Conservation (phyloP, 2,113 vertebrate species). For the Cinclus cinclus region DNA sequence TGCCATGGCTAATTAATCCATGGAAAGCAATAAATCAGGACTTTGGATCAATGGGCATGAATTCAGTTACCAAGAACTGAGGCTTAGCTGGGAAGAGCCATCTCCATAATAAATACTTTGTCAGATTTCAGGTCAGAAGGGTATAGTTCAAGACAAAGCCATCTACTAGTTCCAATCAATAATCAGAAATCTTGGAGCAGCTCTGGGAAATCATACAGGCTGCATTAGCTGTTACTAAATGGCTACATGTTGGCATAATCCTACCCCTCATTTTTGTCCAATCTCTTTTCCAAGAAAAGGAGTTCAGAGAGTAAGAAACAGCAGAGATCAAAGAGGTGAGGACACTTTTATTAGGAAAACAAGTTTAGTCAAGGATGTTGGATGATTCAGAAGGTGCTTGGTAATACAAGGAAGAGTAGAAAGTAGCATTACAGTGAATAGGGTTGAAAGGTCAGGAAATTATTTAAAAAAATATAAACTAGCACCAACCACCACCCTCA, state of each 20-base stretch:
- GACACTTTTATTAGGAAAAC: neutral
- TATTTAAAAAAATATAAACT: neutral
- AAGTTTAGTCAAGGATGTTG: neutral
- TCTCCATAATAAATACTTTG: neutral
- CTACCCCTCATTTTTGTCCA: neutral
- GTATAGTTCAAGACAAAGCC: neutral
- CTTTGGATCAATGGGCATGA: accelerated
- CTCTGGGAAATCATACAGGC: neutral
- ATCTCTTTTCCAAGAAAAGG: neutral
- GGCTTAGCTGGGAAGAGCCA: neutral
- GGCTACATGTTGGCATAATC: neutral
- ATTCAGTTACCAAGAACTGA: neutral
- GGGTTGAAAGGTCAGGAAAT: neutral
- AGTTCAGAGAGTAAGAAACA: neutral
- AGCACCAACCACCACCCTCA: neutral
- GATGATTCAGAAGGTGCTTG: neutral
- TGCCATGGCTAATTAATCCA: neutral
- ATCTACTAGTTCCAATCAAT: neutral
- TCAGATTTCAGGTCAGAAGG: neutral
- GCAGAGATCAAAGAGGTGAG: neutral
- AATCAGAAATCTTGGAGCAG: neutral
- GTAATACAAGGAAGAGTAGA: neutral
- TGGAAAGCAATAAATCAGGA: neutral
- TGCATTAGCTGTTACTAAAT: neutral
- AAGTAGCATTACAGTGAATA: neutral